These are phyloP conservation scores for Ginglymostoma cirratum DNA, from an alignment of 2,113 vertebrate genomes.

Conservation along the genomic window DNA sequence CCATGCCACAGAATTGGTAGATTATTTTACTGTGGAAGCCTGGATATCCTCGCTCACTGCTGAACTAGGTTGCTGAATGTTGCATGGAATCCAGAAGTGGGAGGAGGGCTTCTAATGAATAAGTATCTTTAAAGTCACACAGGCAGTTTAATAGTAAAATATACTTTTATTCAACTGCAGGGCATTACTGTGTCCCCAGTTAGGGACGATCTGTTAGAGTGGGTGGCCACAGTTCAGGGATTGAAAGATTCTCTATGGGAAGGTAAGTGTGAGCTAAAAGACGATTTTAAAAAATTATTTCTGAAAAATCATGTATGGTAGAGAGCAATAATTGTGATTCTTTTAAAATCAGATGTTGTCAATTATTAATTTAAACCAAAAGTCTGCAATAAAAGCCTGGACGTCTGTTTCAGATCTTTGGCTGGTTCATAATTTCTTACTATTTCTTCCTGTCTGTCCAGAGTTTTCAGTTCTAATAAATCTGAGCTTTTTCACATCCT, in stretches of 20 bases:
- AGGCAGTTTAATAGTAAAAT: background rate
- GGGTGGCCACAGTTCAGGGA: conserved; percentile 50
- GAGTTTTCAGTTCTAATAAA: conserved; percentile 16
- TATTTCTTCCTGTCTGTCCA: background rate
- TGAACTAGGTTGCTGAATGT: background rate
- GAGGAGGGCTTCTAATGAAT: background rate
- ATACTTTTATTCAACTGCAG: conserved; percentile 39
- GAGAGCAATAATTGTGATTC: background rate
- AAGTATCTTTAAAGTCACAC: background rate
- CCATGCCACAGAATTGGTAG: background rate
- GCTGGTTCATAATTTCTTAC: background rate
- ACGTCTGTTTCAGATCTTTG: conserved; percentile 10
- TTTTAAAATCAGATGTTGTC: conserved; percentile 7
- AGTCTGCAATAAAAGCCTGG: background rate
- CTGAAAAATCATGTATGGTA: background rate
- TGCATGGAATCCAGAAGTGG: background rate
- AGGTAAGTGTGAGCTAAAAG: conserved; percentile 43
- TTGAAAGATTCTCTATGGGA: conserved; percentile 51
- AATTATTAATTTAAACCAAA: conserved; percentile 30
- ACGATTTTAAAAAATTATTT: background rate
- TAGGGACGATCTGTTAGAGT: conserved; percentile 45
- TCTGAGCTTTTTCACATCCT: background rate
- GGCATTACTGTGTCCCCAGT: conserved; percentile 45
- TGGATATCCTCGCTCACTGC: background rate
- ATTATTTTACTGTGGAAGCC: background rate